Evolutionary conservation across 2,888 invertebrate species (phyloP), one percentile per base, ranked within the genome.

Genomic region (Leptopilina syphax): DNA sequence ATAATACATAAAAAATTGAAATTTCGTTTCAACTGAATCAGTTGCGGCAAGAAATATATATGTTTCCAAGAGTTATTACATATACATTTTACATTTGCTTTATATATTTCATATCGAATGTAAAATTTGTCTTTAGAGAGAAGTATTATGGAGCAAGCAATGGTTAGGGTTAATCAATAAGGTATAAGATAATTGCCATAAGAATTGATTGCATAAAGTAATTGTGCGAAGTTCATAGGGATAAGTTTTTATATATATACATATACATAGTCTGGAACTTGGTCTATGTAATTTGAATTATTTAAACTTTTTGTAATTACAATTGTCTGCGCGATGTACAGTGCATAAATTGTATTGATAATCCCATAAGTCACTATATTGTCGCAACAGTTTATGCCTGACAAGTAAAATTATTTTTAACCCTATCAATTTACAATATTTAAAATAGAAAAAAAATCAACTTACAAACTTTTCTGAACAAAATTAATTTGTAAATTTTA

Each of bases 151-250:
- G 8, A 13, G 4, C 34, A 8, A 44, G 12, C 9, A 70, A 73
- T 24, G 13, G 70, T 34, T 73, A 73, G 47, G 27, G 34, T 34
- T 57, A 27, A 54, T 57, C 34, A 27, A 65, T 65, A 34, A 65
- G 54, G 13, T 57, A 73, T 73, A 54, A 73, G 70, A 73, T 73
- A 57, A 73, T 73, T 73, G 44, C 5, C 44, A 8, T 4, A 34
- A 34, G 44, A 44, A 44, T 44, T 6, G 44, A 34, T 27, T 57
- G 13, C 9, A n/a, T 24, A 10, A n/a, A 3, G 18, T 50, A 10
- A 44, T 73, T 57, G 13, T 27, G 4, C 27, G 70, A 54, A 54
- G 54, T 27, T 54, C 12, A 12, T 73, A 13, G 54, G 27, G 13
- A 9, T n/a, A 27, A 44, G 44, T 44, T 12, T 44, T 12, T 18